A percentile compares a stretch with the other conserved stretches of the same genome.
phyloP scores from a whole-genome alignment of 1,140 invertebrate genomes.

The Galendromus occidentalis region DNA sequence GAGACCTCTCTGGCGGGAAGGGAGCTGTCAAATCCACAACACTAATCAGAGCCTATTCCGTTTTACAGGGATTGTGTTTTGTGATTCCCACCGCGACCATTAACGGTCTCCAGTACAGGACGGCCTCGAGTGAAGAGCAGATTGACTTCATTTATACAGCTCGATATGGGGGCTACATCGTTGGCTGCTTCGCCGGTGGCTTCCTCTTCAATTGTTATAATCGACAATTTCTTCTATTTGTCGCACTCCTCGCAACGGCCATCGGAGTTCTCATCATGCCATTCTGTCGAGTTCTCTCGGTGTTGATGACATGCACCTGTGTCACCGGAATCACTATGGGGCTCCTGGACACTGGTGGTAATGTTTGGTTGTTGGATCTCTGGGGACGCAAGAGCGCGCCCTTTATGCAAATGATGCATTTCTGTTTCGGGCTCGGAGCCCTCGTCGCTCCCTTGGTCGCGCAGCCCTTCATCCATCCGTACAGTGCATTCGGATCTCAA shows the following conservation, averaged over 20 bases:
- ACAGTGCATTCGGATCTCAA: background rate
- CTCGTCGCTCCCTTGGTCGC: constrained; percentile 34
- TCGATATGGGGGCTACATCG: background rate
- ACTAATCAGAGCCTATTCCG: background rate
- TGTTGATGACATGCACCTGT: constrained; percentile 14
- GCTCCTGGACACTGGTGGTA: constrained; percentile 14
- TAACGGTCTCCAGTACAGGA: background rate
- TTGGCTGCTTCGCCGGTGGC: constrained; percentile 12
- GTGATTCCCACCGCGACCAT: constrained; percentile 6
- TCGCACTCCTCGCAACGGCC: constrained; percentile 12
- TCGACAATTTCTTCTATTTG: constrained; percentile 14
- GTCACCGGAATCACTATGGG: constrained; percentile 16
- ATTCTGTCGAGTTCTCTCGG: constrained; percentile 10
- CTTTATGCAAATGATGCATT: constrained; percentile 35
- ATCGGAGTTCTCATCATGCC: constrained; percentile 15
- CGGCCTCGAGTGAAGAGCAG: background rate
- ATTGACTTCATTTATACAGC: constrained; percentile 1
- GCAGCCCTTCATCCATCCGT: constrained; percentile 28
- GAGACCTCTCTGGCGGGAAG: background rate
- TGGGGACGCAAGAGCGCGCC: constrained; percentile 33
- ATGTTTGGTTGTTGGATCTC: constrained; percentile 21
- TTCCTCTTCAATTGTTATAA: constrained; percentile 15
- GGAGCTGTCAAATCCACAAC: background rate
- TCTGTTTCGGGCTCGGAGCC: constrained; percentile 34
- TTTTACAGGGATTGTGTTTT: constrained; percentile 2